Evolutionary conservation across 2,888 invertebrate species (phyloP).

Genomic region (Atherix ibis): DNA sequence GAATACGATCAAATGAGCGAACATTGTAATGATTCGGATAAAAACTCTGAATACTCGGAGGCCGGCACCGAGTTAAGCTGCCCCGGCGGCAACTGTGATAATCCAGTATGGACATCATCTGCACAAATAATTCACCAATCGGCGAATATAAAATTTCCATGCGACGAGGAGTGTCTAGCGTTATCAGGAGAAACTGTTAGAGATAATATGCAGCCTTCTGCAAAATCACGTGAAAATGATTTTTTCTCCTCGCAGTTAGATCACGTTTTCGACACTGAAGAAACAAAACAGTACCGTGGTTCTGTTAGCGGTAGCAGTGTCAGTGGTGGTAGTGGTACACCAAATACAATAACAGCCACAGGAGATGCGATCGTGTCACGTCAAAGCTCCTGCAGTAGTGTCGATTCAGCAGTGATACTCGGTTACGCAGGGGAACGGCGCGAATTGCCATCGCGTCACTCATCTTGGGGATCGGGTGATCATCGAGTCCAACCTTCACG

Average conservation of each 20-base stretch:
- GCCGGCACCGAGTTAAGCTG: not conserved
- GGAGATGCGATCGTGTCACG: slow-evolving; percentile 21
- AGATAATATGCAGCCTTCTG: slow-evolving; percentile 18
- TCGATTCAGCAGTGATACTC: slow-evolving; percentile 59
- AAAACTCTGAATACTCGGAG: not conserved
- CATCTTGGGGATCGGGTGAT: slow-evolving; percentile 71
- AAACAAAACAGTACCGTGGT: slow-evolving; percentile 18
- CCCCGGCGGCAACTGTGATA: slow-evolving; percentile 9
- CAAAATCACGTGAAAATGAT: slow-evolving; percentile 34
- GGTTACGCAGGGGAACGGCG: slow-evolving; percentile 35
- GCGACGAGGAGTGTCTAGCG: too few species aligned
- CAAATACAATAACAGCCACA: too few species aligned
- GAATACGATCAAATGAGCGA: slow-evolving; percentile 11
- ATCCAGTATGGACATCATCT: slow-evolving; percentile 28
- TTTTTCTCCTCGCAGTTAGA: slow-evolving; percentile 55
- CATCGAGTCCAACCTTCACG: slow-evolving; percentile 40
- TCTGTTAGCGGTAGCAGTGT: slow-evolving; percentile 13
- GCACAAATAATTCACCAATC: slow-evolving; percentile 30
- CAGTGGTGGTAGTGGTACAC: too few species aligned
- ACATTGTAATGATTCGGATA: slow-evolving; percentile 5
- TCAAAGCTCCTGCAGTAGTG: slow-evolving; percentile 63
- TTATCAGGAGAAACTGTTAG: too few species aligned
- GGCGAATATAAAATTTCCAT: too few species aligned
- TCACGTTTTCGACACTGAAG: slow-evolving; percentile 53
- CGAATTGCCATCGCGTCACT: slow-evolving; percentile 56